Conservation (phyloP, 2,113 vertebrate genomes). For the Rhynchomys soricoides region DNA sequence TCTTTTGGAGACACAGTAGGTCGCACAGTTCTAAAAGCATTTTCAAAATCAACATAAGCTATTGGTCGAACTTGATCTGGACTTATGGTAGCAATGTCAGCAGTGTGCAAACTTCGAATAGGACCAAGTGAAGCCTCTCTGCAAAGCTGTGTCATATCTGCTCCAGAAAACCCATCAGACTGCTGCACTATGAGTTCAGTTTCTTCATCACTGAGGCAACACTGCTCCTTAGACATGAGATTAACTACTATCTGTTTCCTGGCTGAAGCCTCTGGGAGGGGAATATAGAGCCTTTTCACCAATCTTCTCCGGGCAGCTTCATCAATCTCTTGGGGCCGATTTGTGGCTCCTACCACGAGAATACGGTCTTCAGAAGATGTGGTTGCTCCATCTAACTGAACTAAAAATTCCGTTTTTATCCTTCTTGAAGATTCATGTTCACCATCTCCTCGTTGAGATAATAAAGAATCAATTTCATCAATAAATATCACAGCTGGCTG, state of each 20-base stretch:
- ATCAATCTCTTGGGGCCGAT: constrained; percentile 96
- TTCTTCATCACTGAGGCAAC: constrained; percentile 88
- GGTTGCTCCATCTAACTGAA: constrained; percentile 95
- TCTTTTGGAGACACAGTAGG: constrained; percentile 94
- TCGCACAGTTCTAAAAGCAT: constrained; percentile 91
- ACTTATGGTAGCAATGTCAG: constrained; percentile 93
- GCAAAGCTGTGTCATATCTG: constrained; percentile 97
- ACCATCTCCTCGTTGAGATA: constrained; percentile 95
- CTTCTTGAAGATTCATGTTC: constrained; percentile 96
- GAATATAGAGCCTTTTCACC: constrained; percentile 95
- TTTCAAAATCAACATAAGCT: constrained; percentile 91
- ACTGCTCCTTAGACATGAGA: constrained; percentile 92
- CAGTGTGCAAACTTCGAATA: constrained; percentile 92
- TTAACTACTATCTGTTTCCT: constrained; percentile 91
- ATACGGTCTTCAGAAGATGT: constrained; percentile 96
- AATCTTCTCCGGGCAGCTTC: constrained; percentile 95
- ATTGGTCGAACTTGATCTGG: constrained; percentile 94
- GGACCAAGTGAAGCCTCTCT: constrained; percentile 96
- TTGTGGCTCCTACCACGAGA: constrained; percentile 97
- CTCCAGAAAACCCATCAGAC: constrained; percentile 93
- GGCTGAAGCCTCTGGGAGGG: constrained; percentile 92
- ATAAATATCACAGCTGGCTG: constrained; percentile 99
- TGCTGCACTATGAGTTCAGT: constrained; percentile 87
- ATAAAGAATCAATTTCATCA: constrained; percentile 96
- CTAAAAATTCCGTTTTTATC: constrained; percentile 98